Evolutionary conservation across 2,113 vertebrate species (phyloP), one percentile per base, ranked within the genome.

Genomic region (Pelmatolapia mariae): DNA sequence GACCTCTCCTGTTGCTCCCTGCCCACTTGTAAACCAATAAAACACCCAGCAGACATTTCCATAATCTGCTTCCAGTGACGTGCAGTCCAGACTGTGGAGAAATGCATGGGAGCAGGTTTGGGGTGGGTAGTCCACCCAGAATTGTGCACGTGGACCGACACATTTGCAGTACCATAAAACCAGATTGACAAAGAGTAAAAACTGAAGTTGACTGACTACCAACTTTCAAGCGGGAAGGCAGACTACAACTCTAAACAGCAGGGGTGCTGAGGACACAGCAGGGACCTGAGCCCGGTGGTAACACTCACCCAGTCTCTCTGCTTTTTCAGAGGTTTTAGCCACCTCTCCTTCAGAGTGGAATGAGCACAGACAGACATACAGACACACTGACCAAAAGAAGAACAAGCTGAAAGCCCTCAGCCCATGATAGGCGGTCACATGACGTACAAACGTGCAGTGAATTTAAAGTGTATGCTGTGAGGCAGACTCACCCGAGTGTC

Each of bases 401-500:
- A 7, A 54, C 40, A 68, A 83, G 66, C 26, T 24, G 4, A 13
- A 26, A 18, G 8, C 11, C 13, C 16, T 52, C 19, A 3, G 50
- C 7, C 18, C 26, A 13, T 26, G 24, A 81, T 47, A 26, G 80
- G 59, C 12, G 8, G 36, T 12, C 45, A 12, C 24, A 7, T 38
- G 54, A 57, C 16, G 29, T 19, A 10, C 18, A 24, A 56, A 71
- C 40, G 11, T 43, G 78, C 19, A 24, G 9, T 85, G 22, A 43
- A 22, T 38, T 68, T 29, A 22, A 10, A 2, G 47, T 10, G 31
- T 26, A 31, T 6, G 19, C 33, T 10, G 54, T 2, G 79, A 57
- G 71, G 22, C 5, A 1, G 7, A 84, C 98, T 98, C 88, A 99
- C 99, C 96, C 98, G 96, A 0, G 99, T 98, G 91, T 99, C 98